Conservation (phyloP, 2,797 vertebrate species). For the Morelia viridis region DNA sequence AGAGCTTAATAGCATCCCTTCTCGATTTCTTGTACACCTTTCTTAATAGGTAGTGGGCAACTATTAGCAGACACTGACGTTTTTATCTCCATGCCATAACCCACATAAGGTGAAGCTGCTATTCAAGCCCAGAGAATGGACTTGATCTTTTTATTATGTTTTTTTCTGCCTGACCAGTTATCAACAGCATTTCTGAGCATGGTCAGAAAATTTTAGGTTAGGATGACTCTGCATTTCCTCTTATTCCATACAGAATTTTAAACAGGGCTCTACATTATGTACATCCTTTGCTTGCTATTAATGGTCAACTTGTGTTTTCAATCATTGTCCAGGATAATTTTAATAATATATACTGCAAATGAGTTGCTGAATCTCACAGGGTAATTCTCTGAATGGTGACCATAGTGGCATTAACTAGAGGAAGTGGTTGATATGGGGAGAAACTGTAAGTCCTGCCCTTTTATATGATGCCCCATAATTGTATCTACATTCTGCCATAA, state of each 20-base stretch:
- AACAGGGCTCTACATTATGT: conserved; percentile 1
- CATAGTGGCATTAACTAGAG: conserved; percentile 22
- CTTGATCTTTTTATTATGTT: background rate
- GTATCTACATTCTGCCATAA: background rate
- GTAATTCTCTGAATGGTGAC: conserved; percentile 3
- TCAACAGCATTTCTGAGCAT: background rate
- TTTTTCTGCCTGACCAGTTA: background rate
- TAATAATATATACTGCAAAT: background rate
- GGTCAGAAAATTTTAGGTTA: background rate
- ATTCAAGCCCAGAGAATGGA: background rate
- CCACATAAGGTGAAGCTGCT: background rate
- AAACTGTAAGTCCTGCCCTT: conserved; percentile 4
- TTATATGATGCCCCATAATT: background rate
- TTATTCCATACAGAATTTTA: conserved; percentile 8
- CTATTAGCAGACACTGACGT: background rate
- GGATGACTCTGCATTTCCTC: background rate
- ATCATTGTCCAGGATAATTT: conserved; percentile 5
- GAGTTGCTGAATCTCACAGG: background rate
- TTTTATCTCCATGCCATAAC: background rate
- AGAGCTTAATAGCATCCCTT: background rate
- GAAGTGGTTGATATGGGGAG: background rate
- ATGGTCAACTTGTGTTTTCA: conserved; percentile 1
- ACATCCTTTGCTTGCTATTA: background rate
- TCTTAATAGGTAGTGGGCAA: background rate
- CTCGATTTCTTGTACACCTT: background rate